phyloP scores from a whole-genome alignment of 2,888 invertebrate genomes.

The Diaperis boleti region DNA sequence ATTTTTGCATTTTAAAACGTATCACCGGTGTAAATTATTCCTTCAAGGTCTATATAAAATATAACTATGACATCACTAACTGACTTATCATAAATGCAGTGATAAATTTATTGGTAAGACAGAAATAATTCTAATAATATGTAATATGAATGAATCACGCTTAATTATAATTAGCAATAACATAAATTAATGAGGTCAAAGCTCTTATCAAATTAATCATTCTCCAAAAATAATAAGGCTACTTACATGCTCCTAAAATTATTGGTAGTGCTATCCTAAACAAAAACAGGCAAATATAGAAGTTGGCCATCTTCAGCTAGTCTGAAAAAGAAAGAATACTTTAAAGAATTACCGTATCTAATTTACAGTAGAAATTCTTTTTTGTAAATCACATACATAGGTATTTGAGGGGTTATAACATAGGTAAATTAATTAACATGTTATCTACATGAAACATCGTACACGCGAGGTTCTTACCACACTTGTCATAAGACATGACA shows the following conservation, averaged over 20 bases:
- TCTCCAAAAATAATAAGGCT: slow-evolving; percentile 21
- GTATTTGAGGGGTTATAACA: not conserved
- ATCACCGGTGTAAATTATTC: slow-evolving; percentile 5
- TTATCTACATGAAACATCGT: slow-evolving; percentile 10
- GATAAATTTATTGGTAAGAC: not conserved
- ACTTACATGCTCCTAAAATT: slow-evolving; percentile 70
- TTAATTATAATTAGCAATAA: not conserved
- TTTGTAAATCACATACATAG: not conserved
- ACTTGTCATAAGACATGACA: slow-evolving; percentile 20
- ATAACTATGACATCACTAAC: slow-evolving; percentile 19
- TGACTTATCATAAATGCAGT: not conserved
- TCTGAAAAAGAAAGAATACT: slow-evolving; percentile 37
- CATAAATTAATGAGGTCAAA: not conserved
- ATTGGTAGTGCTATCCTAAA: slow-evolving; percentile 69
- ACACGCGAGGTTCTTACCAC: slow-evolving; percentile 18
- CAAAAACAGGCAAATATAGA: slow-evolving; percentile 66
- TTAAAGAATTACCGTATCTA: not conserved
- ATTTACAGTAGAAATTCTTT: slow-evolving; percentile 4
- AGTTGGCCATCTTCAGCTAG: slow-evolving; percentile 63
- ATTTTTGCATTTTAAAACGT: not conserved
- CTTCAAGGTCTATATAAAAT: not conserved
- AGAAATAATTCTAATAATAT: too few species aligned
- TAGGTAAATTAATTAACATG: slow-evolving; percentile 34
- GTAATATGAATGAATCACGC: not conserved
- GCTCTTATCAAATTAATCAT: slow-evolving; percentile 18